phyloP scores from a whole-genome alignment of 2,113 vertebrate species.

The Aphyosemion australe region DNA sequence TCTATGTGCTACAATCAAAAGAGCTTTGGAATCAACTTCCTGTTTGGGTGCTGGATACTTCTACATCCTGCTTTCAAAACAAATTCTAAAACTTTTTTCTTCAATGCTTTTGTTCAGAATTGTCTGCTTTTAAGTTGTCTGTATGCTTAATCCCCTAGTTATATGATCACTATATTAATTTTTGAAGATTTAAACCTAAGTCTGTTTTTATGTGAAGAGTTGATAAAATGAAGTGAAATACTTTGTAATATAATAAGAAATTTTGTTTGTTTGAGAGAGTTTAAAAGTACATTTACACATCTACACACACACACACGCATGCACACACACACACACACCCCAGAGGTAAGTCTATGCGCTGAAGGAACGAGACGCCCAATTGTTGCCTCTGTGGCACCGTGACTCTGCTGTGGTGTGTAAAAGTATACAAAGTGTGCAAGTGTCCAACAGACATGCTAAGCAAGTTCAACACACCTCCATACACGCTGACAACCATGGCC shows the following conservation, averaged over 20 bases:
- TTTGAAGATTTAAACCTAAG: not conserved
- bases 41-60: too few species aligned
- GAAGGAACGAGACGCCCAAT: slow-evolving; percentile 18
- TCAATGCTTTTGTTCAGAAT: too few species aligned
- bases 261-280: too few species aligned
- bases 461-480: slow-evolving; percentile 72
- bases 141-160: too few species aligned
- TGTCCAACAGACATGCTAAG: slow-evolving; percentile 71
- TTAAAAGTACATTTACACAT: not conserved
- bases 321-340: slow-evolving; percentile 6
- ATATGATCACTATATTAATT: not conserved
- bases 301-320: not conserved
- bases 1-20: too few species aligned
- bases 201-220: too few species aligned
- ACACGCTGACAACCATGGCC: slow-evolving; percentile 74
- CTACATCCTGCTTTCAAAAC: too few species aligned
- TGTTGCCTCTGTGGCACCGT: slow-evolving; percentile 33
- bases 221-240: too few species aligned
- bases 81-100: too few species aligned
- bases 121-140: too few species aligned
- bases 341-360: not conserved
- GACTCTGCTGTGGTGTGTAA: slow-evolving; percentile 60
- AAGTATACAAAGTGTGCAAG: slow-evolving; percentile 73
- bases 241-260: too few species aligned
- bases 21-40: too few species aligned